Base-by-base conservation (phyloP, 2,113 vertebrate genomes). In the Bujurquina vittata region DNA sequence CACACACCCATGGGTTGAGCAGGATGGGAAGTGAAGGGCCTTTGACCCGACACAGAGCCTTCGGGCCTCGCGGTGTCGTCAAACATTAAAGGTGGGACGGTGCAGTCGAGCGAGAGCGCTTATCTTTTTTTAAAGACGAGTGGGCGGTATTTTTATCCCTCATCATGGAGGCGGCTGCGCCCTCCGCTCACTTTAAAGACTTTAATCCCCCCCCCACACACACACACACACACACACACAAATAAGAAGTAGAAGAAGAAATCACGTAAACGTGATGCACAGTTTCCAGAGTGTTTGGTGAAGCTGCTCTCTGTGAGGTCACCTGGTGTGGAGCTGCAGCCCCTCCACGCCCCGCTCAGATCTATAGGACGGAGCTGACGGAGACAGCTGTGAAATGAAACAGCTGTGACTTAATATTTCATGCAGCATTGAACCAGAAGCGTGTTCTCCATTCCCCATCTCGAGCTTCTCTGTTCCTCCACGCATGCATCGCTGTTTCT, bases 11-110 rank as follows among this genome's bases (percentile, higher is more conserved):
- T 23, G 63, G 17, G 61, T 75, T 87, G 91, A 90, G 82, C 79
- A 75, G 85, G 81, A 89, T 87, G 72, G 57, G 77, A 87, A 61
- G 81, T 80, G 88, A 87, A 83, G 56, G 83, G 77, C 84, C 82
- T 83, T 81, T 93, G 91, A 93, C 87, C 92, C 31, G 23, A 62
- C 74, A 67, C 60, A 0, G 40, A 80, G 84, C 88, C 91, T 83
- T n/a, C 33, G 10, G 89, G 90, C 75, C 23, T 26, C 4, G 2
- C 10, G 0, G 22, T 67, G 86, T 93, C 90, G n/a, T 62, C 84
- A 52, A n/a, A 85, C 84, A 86, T 91, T 91, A 86, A 89, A 90
- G 86, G 85, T 87, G 85, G 55, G 43, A 31, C 29, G 18, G 6
- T 0, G 62, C 85, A 79, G 75, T 22, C 1, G 57, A 90, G 85